phyloP scores from a whole-genome alignment of 1,140 invertebrate genomes.

The Drosophila kurseongensis region DNA sequence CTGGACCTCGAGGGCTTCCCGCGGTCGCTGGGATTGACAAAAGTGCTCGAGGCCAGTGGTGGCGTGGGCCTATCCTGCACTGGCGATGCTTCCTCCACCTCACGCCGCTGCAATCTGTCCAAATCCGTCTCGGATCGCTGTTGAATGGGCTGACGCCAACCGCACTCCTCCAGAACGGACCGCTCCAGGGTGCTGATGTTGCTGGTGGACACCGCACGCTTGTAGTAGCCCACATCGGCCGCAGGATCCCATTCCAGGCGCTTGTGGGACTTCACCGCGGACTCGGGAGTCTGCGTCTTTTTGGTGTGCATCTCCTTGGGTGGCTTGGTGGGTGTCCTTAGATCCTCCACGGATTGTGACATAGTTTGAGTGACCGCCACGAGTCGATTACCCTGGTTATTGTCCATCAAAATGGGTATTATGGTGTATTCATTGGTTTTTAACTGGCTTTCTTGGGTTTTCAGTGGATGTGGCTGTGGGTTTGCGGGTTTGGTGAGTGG shows the following conservation, averaged over 20 bases:
- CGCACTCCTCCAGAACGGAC: slow-evolving; percentile 69
- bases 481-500: background rate
- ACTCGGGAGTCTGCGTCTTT: slow-evolving; percentile 77
- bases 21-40: slow-evolving; percentile 40
- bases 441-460: background rate
- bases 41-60: slow-evolving; percentile 73
- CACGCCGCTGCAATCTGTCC: slow-evolving; percentile 37
- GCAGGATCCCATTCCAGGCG: slow-evolving; percentile 82
- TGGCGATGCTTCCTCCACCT: background rate
- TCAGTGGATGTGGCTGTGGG: background rate
- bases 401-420: slow-evolving; percentile 52
- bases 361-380: slow-evolving; percentile 1
- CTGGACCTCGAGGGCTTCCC: background rate
- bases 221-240: slow-evolving; percentile 77
- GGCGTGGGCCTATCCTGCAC: slow-evolving; percentile 16
- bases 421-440: slow-evolving; percentile 19
- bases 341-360: slow-evolving; percentile 57
- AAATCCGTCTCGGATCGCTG: slow-evolving; percentile 55
- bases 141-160: slow-evolving; percentile 37
- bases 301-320: slow-evolving; percentile 41
- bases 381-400: background rate
- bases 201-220: slow-evolving; percentile 73
- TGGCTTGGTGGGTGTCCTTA: slow-evolving; percentile 60
- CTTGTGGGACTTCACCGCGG: slow-evolving; percentile 69
- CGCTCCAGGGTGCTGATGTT: slow-evolving; percentile 78